phyloP scores from a whole-genome alignment of 2,888 invertebrate genomes.

The Caenorhabditis plicata region DNA sequence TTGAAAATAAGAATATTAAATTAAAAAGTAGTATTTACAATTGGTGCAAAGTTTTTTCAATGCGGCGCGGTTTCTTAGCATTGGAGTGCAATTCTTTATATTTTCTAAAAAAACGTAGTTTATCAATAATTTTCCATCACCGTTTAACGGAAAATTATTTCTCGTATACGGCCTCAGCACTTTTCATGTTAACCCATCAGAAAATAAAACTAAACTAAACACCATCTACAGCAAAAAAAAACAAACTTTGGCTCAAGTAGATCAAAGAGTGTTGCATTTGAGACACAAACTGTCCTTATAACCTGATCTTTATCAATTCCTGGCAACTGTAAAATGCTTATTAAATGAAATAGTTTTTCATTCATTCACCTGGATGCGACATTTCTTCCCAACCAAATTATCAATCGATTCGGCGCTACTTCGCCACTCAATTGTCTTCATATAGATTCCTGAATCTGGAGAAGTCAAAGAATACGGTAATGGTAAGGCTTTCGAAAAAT shows the following conservation, averaged over 20 bases:
- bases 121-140: no score
- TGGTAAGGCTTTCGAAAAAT: slow-evolving; percentile 46
- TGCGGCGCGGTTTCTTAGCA: no score
- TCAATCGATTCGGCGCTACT: slow-evolving; percentile 29
- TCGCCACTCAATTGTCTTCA: slow-evolving; percentile 42
- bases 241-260: slow-evolving; percentile 31
- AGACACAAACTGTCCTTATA: slow-evolving; percentile 37
- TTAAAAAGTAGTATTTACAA: no score
- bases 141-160: no score
- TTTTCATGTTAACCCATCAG: no score
- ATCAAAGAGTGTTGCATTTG: slow-evolving; percentile 39
- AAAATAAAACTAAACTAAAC: no score
- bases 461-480: slow-evolving; percentile 51
- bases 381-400: slow-evolving; percentile 34
- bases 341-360: no score
- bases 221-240: not conserved
- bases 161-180: no score
- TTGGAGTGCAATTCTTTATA: no score
- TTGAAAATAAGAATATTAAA: no score
- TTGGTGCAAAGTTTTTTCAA: no score
- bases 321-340: slow-evolving; percentile 29
- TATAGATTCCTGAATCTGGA: slow-evolving; percentile 47
- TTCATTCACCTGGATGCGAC: slow-evolving; percentile 21
- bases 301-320: slow-evolving; percentile 31
- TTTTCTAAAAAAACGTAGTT: no score